Base-by-base conservation (phyloP, 2,888 invertebrate genomes). In the Linyphia triangularis region DNA sequence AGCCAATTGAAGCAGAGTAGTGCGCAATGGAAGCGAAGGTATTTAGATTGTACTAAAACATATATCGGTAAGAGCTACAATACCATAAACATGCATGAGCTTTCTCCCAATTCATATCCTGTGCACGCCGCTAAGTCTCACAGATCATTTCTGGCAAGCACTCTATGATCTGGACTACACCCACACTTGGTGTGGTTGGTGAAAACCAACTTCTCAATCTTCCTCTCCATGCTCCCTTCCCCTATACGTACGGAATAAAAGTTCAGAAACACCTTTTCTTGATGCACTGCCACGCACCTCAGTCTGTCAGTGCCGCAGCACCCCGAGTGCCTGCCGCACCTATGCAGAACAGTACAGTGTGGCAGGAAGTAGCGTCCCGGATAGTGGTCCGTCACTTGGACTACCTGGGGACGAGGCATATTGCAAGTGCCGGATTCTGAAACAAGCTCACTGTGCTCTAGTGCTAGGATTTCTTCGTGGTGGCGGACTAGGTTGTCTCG, bases 281-380 rank as follows among this genome's bases (percentile, higher is more conserved):
- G 90, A 26, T 84, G 24, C 9, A 85, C 81, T 0, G 97, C 96
- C 16, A 95, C 96, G 93, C 97, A 98, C 63, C 95, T 95, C 89
- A 95, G 94, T 0, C 94, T 93, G 89, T 95, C 95, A 89, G 94
- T 94, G 90, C 94, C 94, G 43, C 89, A 89, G 28, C 89, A 89
- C 0, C 89, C 89, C 0, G 84, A 84, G 24, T 89, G 89, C 4
- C 79, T 77, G 7, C 89, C 89, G 59, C 85, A 85, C 1, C 81
- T 30, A 40, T 89, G 89, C 22, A 89, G 73, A 40, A 89, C 5
- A 2, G 89, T 89, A 65, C 89, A 89, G 16, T 79, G 78, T 0
- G 89, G 89, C 28, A 89, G 24, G 30, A 70, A 89, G 67, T 84
- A 89, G 6, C 77, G 78, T 0, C 82, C 89, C 1, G 83, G 89